Percentiles rank a stretch among this genome's conserved stretches.
These are phyloP conservation scores for Phyllostomus hastatus DNA, from an alignment of 2,113 vertebrate genomes.

Conservation along the genomic window DNA sequence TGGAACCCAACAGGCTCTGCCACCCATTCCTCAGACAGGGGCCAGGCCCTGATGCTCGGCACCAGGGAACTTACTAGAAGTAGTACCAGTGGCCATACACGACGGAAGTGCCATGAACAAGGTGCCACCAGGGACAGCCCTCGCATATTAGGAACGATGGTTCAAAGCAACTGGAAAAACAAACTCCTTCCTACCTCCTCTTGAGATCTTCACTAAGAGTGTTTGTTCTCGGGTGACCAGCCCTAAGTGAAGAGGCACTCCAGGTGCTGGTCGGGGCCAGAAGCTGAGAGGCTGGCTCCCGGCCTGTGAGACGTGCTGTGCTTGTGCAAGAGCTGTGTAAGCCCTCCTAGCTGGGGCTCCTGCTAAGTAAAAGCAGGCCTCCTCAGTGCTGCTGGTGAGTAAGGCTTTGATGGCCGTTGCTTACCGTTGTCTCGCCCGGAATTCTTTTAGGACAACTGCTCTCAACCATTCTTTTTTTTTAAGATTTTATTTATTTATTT, in stretches of 20 bases:
- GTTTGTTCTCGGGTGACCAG: slow-evolving; percentile 13
- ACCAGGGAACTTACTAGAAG: not conserved
- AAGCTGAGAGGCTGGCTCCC: not conserved
- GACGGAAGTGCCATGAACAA: not conserved
- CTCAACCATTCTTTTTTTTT: not conserved
- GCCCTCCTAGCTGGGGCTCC: not conserved
- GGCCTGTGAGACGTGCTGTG: not conserved
- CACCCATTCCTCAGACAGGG: fast-evolving
- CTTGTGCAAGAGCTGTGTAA: not conserved
- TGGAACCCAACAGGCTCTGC: not conserved
- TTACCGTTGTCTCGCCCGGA: not conserved
- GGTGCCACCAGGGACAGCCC: not conserved
- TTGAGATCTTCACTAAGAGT: not conserved
- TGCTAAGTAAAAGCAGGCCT: not conserved
- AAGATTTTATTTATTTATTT: too few species aligned
- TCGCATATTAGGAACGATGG: slow-evolving; percentile 25
- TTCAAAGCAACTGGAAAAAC: slow-evolving; percentile 37
- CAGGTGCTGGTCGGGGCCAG: not conserved
- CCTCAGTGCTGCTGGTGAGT: not conserved
- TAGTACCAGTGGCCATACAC: not conserved
- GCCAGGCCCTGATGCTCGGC: not conserved
- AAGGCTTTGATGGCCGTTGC: not conserved
- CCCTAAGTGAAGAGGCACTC: slow-evolving; percentile 15
- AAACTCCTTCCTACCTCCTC: slow-evolving; percentile 17
- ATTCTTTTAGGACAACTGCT: not conserved